Conservation (phyloP, 2,797 vertebrate species). For the Philypnodon macrostomus region DNA sequence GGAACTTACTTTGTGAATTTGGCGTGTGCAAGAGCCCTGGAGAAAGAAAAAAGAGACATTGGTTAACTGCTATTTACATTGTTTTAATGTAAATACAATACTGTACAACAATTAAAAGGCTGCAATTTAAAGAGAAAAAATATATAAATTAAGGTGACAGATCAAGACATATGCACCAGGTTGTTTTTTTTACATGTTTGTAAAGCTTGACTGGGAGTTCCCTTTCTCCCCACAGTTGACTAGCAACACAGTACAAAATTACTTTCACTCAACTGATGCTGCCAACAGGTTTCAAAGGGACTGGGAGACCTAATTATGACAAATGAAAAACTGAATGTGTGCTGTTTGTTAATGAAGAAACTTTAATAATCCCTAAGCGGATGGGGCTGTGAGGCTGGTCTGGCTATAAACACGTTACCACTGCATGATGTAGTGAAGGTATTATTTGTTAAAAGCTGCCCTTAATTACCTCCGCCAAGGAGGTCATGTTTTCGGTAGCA, state of each 20-base stretch:
- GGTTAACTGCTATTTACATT: background rate
- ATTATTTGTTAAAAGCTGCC: too few relatives aligned
- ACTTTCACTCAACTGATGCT: too few relatives aligned
- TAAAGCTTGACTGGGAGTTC: slow-evolving; percentile 7
- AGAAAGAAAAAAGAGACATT: slow-evolving; percentile 36
- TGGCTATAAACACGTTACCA: background rate
- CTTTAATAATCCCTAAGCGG: slow-evolving; percentile 17
- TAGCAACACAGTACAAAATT: slow-evolving; percentile 8
- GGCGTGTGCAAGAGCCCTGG: slow-evolving; percentile 94
- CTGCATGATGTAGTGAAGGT: background rate
- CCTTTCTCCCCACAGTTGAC: slow-evolving; percentile 1
- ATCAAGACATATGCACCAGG: too few relatives aligned
- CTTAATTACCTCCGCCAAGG: too few relatives aligned
- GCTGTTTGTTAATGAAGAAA: slow-evolving; percentile 10
- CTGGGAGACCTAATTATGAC: slow-evolving; percentile 8
- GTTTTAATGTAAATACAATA: background rate
- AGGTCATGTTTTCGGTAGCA: too few relatives aligned
- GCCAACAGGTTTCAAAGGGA: slow-evolving; percentile 17
- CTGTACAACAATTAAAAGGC: background rate
- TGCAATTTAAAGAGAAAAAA: too few relatives aligned
- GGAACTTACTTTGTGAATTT: slow-evolving; percentile 98
- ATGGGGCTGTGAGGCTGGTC: background rate
- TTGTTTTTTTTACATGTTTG: slow-evolving; percentile 6
- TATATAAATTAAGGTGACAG: background rate
- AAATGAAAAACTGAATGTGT: background rate